A percentile compares a stretch with the other conserved stretches of the same genome.
phyloP scores from a whole-genome alignment of 2,888 invertebrate species.

The Philhelius pedissequus region DNA sequence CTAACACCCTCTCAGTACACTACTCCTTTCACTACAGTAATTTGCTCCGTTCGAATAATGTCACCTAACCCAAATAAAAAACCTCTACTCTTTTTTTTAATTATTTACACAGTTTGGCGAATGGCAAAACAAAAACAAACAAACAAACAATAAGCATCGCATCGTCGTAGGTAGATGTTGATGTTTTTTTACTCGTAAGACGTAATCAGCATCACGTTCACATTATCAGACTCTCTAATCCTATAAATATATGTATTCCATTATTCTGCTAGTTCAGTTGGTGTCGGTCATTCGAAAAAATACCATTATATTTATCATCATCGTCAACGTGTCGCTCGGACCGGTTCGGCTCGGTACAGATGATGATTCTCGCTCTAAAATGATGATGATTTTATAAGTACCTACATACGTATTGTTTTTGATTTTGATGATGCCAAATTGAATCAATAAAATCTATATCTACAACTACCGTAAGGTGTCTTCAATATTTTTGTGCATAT shows the following conservation, averaged over 20 bases:
- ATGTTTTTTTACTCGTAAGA: neutral
- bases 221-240: neutral
- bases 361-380: neutral
- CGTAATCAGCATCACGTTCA: neutral
- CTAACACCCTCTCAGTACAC: neutral
- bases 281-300: neutral
- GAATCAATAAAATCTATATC: constrained; percentile 37
- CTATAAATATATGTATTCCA: neutral
- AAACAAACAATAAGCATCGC: neutral
- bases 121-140: neutral
- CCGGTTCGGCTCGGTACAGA: too few species aligned
- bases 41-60: neutral
- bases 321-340: neutral
- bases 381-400: neutral
- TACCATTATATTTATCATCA: neutral
- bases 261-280: neutral
- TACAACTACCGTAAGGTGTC: constrained; percentile 10
- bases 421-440: constrained; percentile 20
- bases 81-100: too few species aligned
- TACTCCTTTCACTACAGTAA: neutral
- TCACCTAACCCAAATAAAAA: too few species aligned
- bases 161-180: neutral
- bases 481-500: constrained; percentile 17
- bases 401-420: neutral
- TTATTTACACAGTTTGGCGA: neutral